These are phyloP conservation scores for Phrynocephalus vlangalii DNA, from an alignment of 2,797 vertebrate species.

Conservation along the genomic window DNA sequence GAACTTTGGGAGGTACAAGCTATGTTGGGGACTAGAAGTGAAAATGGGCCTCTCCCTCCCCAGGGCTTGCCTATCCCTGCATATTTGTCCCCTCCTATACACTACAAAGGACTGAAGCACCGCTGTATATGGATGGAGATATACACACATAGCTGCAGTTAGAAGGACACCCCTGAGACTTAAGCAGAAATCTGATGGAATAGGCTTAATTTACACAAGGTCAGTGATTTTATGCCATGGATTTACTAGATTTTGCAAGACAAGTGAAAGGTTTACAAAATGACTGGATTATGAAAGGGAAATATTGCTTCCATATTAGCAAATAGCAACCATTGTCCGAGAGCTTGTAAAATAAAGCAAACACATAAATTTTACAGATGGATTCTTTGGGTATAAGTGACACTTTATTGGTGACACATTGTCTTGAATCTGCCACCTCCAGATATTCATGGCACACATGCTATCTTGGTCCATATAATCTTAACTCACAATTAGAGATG, in stretches of 20 bases:
- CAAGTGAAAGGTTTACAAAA: conserved; percentile 30
- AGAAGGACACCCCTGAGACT: not conserved
- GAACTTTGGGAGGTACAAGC: no score
- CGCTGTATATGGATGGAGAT: not conserved
- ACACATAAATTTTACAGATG: conserved; percentile 56
- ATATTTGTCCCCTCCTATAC: no score
- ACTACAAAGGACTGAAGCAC: no score
- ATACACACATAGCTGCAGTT: not conserved
- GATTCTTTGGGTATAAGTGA: conserved; percentile 48
- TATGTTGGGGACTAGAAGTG: no score
- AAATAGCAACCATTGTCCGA: conserved; percentile 20
- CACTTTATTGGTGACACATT: conserved; percentile 32
- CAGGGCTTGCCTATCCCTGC: no score
- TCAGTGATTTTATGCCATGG: conserved; percentile 2
- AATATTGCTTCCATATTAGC: conserved; percentile 43
- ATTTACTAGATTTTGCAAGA: conserved; percentile 32
- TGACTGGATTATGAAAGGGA: not conserved
- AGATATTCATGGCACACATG: no score
- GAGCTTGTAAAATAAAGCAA: conserved; percentile 49
- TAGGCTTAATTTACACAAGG: conserved; percentile 18
- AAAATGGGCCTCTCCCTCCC: no score
- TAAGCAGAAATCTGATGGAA: not conserved
- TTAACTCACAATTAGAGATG: no score
- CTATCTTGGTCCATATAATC: no score
- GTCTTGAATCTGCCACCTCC: no score